Evolutionary conservation across 2,797 vertebrate species (phyloP).

Genomic region (Brachyrhaphis roseni): DNA sequence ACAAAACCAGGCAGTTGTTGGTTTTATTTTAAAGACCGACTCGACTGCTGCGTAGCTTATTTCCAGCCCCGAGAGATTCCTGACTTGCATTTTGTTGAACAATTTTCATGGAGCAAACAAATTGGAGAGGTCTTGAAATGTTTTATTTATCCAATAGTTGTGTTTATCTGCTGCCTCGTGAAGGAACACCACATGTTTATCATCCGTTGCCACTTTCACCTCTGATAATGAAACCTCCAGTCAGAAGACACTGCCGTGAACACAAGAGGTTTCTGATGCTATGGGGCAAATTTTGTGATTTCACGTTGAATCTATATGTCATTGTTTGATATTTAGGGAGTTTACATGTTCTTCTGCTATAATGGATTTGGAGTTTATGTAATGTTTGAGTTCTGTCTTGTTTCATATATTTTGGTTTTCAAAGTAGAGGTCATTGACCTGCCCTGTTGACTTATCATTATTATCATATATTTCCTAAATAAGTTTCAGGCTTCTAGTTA

Average conservation of each 20-base stretch:
- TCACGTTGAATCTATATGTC: background rate
- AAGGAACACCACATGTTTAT: background rate
- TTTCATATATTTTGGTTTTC: background rate
- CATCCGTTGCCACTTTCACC: background rate
- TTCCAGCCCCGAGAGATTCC: background rate
- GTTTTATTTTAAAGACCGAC: conserved; percentile 4
- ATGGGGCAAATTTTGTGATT: background rate
- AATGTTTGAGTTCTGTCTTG: background rate
- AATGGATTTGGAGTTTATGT: background rate
- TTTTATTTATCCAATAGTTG: background rate
- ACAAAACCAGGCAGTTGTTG: background rate
- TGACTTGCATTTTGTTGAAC: background rate
- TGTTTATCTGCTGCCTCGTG: background rate
- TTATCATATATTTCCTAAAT: no score
- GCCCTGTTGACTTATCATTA: background rate
- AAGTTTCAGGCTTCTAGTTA: background rate
- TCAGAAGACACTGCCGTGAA: background rate
- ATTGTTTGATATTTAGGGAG: background rate
- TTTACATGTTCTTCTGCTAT: background rate
- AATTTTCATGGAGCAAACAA: background rate
- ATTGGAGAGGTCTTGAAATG: background rate
- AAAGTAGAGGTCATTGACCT: background rate
- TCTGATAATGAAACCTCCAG: background rate
- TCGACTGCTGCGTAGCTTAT: background rate
- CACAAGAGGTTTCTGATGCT: no score